A percentile compares a stretch with the other conserved stretches of the same genome.
phyloP scores from a whole-genome alignment of 2,888 invertebrate genomes.

The Mystacides longicornis region DNA sequence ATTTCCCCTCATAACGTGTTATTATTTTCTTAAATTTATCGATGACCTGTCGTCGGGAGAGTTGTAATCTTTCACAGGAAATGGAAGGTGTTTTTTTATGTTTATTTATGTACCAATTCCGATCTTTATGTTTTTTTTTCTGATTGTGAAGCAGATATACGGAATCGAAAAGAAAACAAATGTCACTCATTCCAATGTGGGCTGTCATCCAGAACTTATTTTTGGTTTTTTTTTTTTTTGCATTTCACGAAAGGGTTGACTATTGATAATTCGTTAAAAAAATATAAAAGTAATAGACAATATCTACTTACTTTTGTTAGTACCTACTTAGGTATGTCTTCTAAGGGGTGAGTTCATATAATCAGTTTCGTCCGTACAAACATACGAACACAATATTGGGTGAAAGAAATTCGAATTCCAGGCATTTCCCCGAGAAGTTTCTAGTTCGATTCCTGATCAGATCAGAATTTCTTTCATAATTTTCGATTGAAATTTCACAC shows the following conservation, averaged over 20 bases:
- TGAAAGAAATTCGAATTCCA: too few species aligned
- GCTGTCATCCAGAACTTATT: not conserved
- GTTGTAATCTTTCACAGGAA: conserved; percentile 26
- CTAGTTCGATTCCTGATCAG: too few species aligned
- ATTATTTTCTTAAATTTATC: conserved; percentile 20
- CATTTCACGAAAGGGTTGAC: not conserved
- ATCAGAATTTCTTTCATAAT: too few species aligned
- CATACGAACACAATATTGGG: too few species aligned
- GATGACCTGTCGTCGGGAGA: conserved; percentile 23
- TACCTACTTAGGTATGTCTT: too few species aligned
- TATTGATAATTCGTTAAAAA: too few species aligned
- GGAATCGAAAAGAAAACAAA: conserved; percentile 22
- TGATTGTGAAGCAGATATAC: conserved; percentile 11
- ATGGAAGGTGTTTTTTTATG: conserved; percentile 26
- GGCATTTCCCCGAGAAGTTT: too few species aligned
- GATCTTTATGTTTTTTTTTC: conserved; percentile 7
- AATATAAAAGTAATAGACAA: too few species aligned
- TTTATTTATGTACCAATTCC: conserved; percentile 26
- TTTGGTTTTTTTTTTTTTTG: not conserved
- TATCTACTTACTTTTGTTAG: too few species aligned
- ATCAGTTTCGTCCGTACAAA: too few species aligned
- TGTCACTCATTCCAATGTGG: conserved; percentile 22
- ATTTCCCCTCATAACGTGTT: not conserved
- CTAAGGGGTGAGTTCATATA: too few species aligned
- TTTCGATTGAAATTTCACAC: too few species aligned